Evolutionary conservation across 35 echinoderm and acorn worm genomes (phyloP), one percentile per base, ranked within the genome.

Genomic region (Antedon bifida): DNA sequence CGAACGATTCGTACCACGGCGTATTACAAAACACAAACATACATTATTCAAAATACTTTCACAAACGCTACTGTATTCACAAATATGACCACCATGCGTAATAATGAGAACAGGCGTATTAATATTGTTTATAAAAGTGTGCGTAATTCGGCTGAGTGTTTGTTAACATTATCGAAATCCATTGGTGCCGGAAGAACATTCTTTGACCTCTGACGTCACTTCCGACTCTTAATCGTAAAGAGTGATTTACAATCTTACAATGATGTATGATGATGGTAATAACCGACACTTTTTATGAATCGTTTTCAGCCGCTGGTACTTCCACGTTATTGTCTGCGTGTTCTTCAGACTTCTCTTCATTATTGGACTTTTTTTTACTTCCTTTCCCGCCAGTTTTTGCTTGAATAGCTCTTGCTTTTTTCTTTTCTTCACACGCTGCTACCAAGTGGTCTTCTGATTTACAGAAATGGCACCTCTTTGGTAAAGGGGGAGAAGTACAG

Each of bases 381-480:
- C 34, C 34, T 35, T 80, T 38, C n/a, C 3, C 26, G 30, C 34
- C 36, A 39, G 17, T 80, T 34, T 38, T 38, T 38, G 17, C 30
- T 29, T 34, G 31, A 21, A 16, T 80, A 38, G 78, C 78, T 80
- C 36, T 80, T 21, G 78, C 34, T 80, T 36, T 80, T 35, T 80
- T 80, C 36, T 80, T 80, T 34, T 80, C 78, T 38, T 80, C 78
- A 80, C 93, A 96, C 46, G 91, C 93, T 9, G 93, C 93, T 42
- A 91, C 85, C 30, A 96, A 85, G 85, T 96, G 93, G 30, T 96
- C 93, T 42, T 96, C 93, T 33, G 93, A 90, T 19, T 91, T 86
- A 84, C 93, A 96, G 75, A 86, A 87, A 77, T 96, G 90, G 45
- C 93, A 96, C 46, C 89, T 84, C 74, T 96, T 96, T 76, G 89